These are phyloP conservation scores for Thrips palmi DNA, from an alignment of 1,140 invertebrate species.

Conservation along the genomic window DNA sequence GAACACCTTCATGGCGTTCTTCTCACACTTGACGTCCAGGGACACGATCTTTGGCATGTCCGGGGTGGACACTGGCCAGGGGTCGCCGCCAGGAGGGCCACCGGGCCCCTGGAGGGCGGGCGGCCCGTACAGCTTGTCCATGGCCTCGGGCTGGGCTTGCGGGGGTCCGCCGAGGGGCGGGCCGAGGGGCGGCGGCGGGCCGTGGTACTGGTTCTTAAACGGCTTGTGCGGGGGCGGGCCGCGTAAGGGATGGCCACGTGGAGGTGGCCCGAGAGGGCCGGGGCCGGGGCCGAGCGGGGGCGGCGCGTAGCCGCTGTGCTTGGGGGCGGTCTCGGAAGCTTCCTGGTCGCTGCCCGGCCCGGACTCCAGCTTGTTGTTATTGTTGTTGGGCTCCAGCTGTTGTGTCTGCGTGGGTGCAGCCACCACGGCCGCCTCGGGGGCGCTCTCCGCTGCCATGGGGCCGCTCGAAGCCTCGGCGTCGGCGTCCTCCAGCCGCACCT, in stretches of 20 bases:
- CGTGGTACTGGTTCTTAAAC: constrained; percentile 21
- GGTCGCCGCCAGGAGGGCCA: constrained; percentile 34
- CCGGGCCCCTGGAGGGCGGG: constrained; percentile 14
- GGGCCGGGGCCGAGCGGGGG: constrained; percentile 4
- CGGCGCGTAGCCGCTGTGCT: constrained; percentile 10
- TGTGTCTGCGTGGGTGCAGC: constrained; percentile 10
- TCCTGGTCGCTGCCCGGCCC: constrained; percentile 16
- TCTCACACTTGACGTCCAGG: constrained; percentile 85
- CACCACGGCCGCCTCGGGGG: constrained; percentile 12
- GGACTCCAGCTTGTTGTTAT: too few relatives aligned
- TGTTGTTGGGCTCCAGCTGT: too few relatives aligned
- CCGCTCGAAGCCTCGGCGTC: constrained; percentile 14
- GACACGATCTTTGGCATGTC: constrained; percentile 85
- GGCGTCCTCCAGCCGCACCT: constrained; percentile 16
- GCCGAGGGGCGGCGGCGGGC: constrained; percentile 24
- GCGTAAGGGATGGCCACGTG: constrained; percentile 23
- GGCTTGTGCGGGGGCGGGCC: constrained; percentile 24
- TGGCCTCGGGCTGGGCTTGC: constrained; percentile 29
- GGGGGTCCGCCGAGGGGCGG: constrained; percentile 18
- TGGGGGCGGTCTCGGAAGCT: constrained; percentile 8
- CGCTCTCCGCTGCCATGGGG: constrained; percentile 14
- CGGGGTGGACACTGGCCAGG: constrained; percentile 57
- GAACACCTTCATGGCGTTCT: constrained; percentile 82
- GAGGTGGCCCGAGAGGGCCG: constrained; percentile 1
- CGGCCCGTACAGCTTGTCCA: constrained; percentile 32